Percentiles rank a stretch among this genome's conserved stretches.
Conservation (phyloP, 2,797 vertebrate species). For the Phoxinus dragarum region DNA sequence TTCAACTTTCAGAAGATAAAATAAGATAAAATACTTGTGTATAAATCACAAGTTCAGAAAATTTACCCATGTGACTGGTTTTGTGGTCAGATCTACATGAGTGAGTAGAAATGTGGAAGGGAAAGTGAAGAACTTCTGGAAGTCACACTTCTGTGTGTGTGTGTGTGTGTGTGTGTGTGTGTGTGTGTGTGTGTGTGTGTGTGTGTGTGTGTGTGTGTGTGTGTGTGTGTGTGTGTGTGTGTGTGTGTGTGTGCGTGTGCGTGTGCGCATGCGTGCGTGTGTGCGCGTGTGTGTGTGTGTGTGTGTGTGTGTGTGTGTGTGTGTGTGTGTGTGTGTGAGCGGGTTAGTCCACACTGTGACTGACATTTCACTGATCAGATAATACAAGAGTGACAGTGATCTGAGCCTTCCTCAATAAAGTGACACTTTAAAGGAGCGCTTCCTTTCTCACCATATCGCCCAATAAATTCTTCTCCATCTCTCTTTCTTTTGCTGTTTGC, state of each 20-base stretch:
- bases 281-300: background rate
- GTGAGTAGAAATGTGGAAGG: background rate
- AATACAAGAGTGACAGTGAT: constrained; percentile 11
- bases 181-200: background rate
- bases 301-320: background rate
- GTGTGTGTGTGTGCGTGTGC: background rate
- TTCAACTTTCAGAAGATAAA: too few species aligned
- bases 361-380: constrained; percentile 36
- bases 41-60: too few species aligned
- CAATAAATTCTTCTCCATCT: background rate
- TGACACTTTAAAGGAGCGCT: constrained; percentile 13
- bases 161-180: too few species aligned
- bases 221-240: background rate
- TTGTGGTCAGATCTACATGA: background rate
- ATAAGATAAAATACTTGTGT: too few species aligned
- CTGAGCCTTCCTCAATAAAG: background rate
- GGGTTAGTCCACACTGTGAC: constrained; percentile 1
- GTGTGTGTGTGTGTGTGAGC: background rate
- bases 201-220: background rate
- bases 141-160: background rate
- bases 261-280: too few species aligned
- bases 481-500: constrained; percentile 2
- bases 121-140: background rate
- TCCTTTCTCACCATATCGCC: constrained; percentile 17
- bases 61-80: too few species aligned